Percentiles rank a stretch among this genome's conserved stretches.
Evolutionary conservation across 2,888 invertebrate genomes (phyloP).

Genomic region (Cephus nigrinus): DNA sequence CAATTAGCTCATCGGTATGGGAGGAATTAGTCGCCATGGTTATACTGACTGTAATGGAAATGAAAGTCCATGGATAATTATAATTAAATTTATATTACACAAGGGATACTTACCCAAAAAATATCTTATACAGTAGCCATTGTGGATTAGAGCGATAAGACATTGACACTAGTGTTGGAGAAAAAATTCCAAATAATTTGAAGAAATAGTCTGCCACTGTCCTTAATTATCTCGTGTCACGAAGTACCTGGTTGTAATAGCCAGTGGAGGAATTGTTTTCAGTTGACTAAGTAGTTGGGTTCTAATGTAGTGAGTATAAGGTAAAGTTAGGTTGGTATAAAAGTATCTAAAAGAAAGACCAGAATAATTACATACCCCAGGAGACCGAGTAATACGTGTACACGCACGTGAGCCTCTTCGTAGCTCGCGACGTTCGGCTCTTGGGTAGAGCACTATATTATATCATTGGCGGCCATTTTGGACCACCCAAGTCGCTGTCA

Average conservation of each 20-base stretch:
- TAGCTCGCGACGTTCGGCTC: constrained; percentile 14
- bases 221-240: background rate
- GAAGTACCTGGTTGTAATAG: background rate
- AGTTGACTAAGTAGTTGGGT: background rate
- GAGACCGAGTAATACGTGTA: constrained; percentile 3
- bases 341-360: background rate
- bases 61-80: background rate
- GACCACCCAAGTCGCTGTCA: constrained; percentile 66
- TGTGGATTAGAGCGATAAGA: background rate
- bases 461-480: constrained; percentile 67
- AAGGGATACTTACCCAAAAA: background rate
- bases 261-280: background rate
- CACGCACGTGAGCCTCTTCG: constrained; percentile 5
- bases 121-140: background rate
- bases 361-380: constrained; percentile 7
- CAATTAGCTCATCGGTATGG: constrained; percentile 43
- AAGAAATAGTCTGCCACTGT: background rate
- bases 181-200: constrained; percentile 1
- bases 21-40: constrained; percentile 36
- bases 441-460: constrained; percentile 61
- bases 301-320: background rate
- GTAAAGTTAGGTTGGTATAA: background rate
- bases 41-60: background rate
- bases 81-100: background rate
- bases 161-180: background rate